Base-by-base conservation (phyloP, 2,113 vertebrate species). In the Limanda limanda region DNA sequence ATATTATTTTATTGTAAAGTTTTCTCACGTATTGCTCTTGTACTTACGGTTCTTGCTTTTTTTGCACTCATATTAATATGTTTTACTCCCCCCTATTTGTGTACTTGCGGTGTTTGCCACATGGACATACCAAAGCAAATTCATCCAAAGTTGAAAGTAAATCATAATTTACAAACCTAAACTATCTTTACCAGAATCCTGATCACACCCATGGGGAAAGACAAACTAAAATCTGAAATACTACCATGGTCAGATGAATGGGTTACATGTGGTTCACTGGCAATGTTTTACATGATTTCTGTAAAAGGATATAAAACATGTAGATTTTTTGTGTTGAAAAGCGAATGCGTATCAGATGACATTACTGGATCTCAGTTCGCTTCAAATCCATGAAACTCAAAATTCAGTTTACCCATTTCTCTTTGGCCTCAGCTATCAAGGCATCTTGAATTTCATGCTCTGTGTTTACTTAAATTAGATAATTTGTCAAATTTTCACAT, bases 401-500 rank as follows among this genome's bases (percentile, higher is more conserved):
- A 63, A 47, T 27, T 71, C 12, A 9, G 6, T 51, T 48, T 47
- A 45, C 3, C 62, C 1, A 1, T 58, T 21, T 18, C 21, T 7
- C 25, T 40, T 18, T 60, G 45, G 31, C 57, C 3, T 62, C 2
- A 5, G 24, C 40, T 52, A 54, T 77, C 40, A 20, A 14, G 45
- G 40, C 61, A 68, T 21, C 64, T n/a, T 10, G 20, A 54, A 10
- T n/a, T 8, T 45, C 2, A 51, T 11, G 17, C 21, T 52, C 17
- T 52, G 51, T 52, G 17, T 54, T 54, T 20, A n/a, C 20, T n/a
- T 54, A n/a, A n/a, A 54, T 54, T 5, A n/a, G 20, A 54, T 54
- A 20, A 54, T 54, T 52, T 52, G 63, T 76, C 61, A 68, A 42
- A 78, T 75, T 47, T 68, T 66, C 55, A 54, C 24, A 68, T 52